phyloP scores from a whole-genome alignment of 2,113 vertebrate species.

The Tinamus guttatus region DNA sequence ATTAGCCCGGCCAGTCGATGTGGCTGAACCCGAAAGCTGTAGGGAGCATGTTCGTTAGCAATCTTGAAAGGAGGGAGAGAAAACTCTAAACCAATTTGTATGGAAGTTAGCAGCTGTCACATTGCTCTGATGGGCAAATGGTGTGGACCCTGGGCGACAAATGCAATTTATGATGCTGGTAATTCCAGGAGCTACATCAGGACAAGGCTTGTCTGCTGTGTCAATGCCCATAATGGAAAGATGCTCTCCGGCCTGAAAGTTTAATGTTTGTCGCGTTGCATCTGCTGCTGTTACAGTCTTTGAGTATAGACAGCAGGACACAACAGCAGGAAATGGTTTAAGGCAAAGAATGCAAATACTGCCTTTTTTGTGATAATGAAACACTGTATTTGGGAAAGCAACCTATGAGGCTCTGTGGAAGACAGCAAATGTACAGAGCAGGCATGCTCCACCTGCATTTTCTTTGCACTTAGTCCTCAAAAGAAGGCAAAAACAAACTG shows the following conservation, averaged over 20 bases:
- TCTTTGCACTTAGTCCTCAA: background rate
- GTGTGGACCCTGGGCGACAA: background rate
- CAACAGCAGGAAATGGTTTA: background rate
- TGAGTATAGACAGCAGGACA: background rate
- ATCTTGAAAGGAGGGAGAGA: background rate
- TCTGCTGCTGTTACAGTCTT: background rate
- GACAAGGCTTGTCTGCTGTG: background rate
- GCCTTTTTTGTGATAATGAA: background rate
- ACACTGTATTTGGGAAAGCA: background rate
- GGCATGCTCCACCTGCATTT: background rate
- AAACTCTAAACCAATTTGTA: slow-evolving; percentile 34
- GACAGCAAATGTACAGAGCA: background rate
- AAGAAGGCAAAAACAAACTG: background rate
- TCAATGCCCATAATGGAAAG: background rate
- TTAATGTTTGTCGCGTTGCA: background rate
- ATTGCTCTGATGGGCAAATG: background rate
- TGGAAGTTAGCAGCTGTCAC: slow-evolving; percentile 42
- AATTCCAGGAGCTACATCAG: background rate
- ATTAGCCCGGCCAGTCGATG: background rate
- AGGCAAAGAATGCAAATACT: background rate
- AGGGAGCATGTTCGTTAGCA: background rate
- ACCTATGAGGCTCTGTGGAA: background rate
- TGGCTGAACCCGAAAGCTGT: background rate
- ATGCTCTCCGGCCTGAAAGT: background rate
- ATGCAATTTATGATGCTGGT: background rate